Conservation (phyloP, 2,113 vertebrate species). For the Taurulus bubalis region DNA sequence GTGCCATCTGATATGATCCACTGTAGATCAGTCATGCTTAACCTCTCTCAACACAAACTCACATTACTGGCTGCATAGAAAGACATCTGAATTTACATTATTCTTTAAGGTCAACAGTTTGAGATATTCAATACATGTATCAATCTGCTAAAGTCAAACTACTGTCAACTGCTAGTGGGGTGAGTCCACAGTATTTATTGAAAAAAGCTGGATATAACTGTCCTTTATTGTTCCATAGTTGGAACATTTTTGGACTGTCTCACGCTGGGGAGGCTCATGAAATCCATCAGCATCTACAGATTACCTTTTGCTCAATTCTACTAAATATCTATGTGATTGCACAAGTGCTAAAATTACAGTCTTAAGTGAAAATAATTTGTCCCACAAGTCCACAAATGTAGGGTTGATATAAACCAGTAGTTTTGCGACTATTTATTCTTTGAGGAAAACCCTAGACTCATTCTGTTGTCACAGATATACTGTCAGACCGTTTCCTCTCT, state of each 20-base stretch:
- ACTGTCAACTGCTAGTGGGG: background rate
- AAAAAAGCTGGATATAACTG: background rate
- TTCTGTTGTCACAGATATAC: background rate
- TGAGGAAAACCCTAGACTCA: background rate
- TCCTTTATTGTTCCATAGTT: background rate
- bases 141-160: slow-evolving; percentile 2
- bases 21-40: background rate
- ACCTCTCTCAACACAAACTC: background rate
- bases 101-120: background rate
- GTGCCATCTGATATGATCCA: slow-evolving; percentile 1
- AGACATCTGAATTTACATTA: background rate
- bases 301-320: background rate
- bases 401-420: background rate
- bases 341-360: slow-evolving; percentile 26
- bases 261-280: slow-evolving; percentile 3
- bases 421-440: background rate
- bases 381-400: background rate
- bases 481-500: background rate
- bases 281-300: slow-evolving; percentile 34
- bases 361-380: background rate
- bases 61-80: background rate
- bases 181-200: background rate
- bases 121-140: background rate
- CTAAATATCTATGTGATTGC: slow-evolving; percentile 28
- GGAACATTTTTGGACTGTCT: slow-evolving; percentile 36